A percentile compares a stretch with the other conserved stretches of the same genome.
phyloP scores from a whole-genome alignment of 2,888 invertebrate species.

The Ecliptopera silaceata region DNA sequence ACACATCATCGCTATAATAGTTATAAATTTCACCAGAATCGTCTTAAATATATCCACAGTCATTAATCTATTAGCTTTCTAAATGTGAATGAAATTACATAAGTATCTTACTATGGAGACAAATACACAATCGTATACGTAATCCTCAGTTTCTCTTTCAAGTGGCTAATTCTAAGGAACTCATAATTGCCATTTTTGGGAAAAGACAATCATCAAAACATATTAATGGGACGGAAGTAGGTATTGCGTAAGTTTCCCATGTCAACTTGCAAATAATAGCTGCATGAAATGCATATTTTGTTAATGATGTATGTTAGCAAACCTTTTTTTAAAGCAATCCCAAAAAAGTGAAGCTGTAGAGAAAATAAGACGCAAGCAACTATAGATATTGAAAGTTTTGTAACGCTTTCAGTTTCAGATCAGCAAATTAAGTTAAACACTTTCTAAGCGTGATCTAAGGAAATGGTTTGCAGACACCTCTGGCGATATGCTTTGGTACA shows the following conservation, averaged over 20 bases:
- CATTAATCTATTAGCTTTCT: constrained; percentile 57
- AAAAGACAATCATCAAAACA: constrained; percentile 21
- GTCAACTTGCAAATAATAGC: constrained; percentile 6
- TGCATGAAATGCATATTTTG: neutral
- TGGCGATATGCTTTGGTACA: neutral
- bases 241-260: constrained; percentile 16
- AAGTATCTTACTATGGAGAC: constrained; percentile 40
- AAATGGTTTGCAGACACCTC: neutral
- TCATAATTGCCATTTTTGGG: constrained; percentile 30
- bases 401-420: neutral
- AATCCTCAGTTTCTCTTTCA: constrained; percentile 52
- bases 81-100: constrained; percentile 44
- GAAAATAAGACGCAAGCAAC: too few species aligned
- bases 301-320: neutral
- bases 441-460: neutral
- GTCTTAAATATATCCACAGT: constrained; percentile 45
- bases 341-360: too few species aligned
- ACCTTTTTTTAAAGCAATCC: too few species aligned
- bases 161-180: constrained; percentile 32
- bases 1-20: constrained; percentile 43
- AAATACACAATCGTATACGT: constrained; percentile 44
- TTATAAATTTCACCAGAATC: constrained; percentile 46
- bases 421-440: neutral
- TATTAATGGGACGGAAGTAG: constrained; percentile 24
- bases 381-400: too few species aligned